Percentiles rank a stretch among this genome's conserved stretches.
These are phyloP conservation scores for Pherbina coryleti DNA, from an alignment of 2,888 invertebrate genomes.

Conservation along the genomic window DNA sequence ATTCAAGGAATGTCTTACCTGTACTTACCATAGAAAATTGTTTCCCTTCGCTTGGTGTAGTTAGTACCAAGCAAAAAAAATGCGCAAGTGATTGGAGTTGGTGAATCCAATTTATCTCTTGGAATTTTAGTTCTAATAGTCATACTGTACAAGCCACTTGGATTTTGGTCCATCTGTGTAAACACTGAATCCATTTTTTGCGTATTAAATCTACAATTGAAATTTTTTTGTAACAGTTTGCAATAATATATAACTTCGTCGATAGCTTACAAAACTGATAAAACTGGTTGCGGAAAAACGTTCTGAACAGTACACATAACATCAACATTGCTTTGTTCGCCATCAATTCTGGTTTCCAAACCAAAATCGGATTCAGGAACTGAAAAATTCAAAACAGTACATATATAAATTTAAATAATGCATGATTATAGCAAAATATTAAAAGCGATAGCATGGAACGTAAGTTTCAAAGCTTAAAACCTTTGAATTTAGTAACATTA, in stretches of 20 bases:
- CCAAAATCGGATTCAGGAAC: slow-evolving; percentile 69
- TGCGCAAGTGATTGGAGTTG: slow-evolving; percentile 70
- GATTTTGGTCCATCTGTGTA: slow-evolving; percentile 66
- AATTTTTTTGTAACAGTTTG: slow-evolving; percentile 12
- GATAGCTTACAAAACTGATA: slow-evolving; percentile 66
- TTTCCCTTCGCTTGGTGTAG: slow-evolving; percentile 70
- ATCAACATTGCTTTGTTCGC: slow-evolving; percentile 64
- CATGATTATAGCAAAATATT: too few species aligned
- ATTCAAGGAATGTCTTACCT: slow-evolving; percentile 56
- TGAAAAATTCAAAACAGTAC: slow-evolving; percentile 45
- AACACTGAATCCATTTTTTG: slow-evolving; percentile 66
- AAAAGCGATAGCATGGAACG: too few species aligned
- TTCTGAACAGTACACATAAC: slow-evolving; percentile 68
- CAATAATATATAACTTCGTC: not conserved
- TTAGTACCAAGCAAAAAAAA: slow-evolving; percentile 69
- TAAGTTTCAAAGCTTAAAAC: too few species aligned
- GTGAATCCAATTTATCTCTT: slow-evolving; percentile 68
- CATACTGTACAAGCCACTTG: slow-evolving; percentile 68
- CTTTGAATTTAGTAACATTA: too few species aligned
- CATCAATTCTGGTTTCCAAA: slow-evolving; percentile 66
- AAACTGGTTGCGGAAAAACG: slow-evolving; percentile 67
- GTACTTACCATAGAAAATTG: slow-evolving; percentile 70
- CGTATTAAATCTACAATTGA: slow-evolving; percentile 60
- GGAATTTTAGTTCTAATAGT: slow-evolving; percentile 68
- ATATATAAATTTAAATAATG: not conserved